These are phyloP conservation scores for Hormaphis cornu DNA, from an alignment of 1,140 invertebrate species.

Conservation along the genomic window DNA sequence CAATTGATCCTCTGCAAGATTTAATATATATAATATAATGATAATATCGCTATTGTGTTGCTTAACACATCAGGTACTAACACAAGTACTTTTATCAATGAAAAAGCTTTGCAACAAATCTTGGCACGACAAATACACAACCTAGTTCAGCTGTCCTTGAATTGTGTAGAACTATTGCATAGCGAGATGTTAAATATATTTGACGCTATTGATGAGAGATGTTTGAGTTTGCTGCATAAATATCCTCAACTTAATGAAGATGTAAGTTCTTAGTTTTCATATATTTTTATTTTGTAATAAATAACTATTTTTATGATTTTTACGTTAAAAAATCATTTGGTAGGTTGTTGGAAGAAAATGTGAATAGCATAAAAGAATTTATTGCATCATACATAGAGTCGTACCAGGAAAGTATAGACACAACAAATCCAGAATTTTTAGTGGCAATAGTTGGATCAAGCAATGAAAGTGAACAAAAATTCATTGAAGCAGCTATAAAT, in stretches of 20 bases:
- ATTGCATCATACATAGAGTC: background rate
- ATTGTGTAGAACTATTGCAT: constrained; percentile 63
- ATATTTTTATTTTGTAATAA: background rate
- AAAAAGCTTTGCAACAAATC: constrained; percentile 61
- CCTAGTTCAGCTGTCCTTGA: constrained; percentile 56
- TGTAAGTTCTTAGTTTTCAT: background rate
- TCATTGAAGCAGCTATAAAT: background rate
- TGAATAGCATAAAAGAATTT: background rate
- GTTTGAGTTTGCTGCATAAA: background rate
- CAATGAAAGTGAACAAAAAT: background rate
- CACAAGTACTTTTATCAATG: constrained; percentile 61
- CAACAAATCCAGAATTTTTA: background rate
- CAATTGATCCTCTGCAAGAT: constrained; percentile 54
- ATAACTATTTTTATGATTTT: background rate
- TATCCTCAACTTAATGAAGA: background rate
- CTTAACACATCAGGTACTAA: constrained; percentile 60
- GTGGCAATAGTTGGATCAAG: background rate
- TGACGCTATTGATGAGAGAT: background rate
- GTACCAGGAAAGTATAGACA: background rate
- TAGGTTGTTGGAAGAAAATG: background rate
- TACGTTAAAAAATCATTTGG: background rate
- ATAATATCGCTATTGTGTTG: constrained; percentile 61
- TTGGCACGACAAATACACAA: constrained; percentile 61
- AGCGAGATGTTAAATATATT: constrained; percentile 51
- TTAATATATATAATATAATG: constrained; percentile 49